These are phyloP conservation scores for Theristicus caerulescens DNA, from an alignment of 2,113 vertebrate species.

Conservation along the genomic window DNA sequence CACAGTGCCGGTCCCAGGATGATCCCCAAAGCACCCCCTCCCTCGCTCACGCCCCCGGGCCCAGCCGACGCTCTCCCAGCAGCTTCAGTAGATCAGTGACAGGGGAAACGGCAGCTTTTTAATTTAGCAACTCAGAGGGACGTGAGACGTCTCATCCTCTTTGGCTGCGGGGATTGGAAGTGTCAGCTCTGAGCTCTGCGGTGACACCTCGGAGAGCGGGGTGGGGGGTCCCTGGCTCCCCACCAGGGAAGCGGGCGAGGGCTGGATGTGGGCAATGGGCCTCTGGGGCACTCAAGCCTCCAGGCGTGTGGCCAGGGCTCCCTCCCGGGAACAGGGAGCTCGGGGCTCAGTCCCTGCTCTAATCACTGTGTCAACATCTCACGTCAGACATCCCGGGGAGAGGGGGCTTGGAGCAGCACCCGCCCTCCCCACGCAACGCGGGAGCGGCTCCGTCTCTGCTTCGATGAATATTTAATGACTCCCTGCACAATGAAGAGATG, in stretches of 20 bases:
- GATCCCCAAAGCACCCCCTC: background rate
- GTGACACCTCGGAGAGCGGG: background rate
- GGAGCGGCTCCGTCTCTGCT: background rate
- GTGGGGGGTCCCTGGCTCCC: background rate
- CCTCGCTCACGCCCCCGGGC: fast-evolving
- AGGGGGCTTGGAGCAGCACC: background rate
- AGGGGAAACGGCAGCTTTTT: background rate
- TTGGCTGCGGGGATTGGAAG: background rate
- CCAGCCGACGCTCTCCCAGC: background rate
- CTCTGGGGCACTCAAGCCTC: background rate
- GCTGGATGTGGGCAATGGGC: background rate
- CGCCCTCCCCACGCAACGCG: fast-evolving
- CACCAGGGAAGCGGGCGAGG: fast-evolving
- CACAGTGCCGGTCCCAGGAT: background rate
- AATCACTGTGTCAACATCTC: slow-evolving; percentile 33
- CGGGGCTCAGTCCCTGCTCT: background rate
- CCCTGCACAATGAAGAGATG: background rate
- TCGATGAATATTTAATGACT: slow-evolving; percentile 50
- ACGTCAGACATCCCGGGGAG: background rate
- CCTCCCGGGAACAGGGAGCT: background rate
- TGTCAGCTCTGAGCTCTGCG: background rate
- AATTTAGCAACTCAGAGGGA: background rate
- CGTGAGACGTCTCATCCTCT: background rate
- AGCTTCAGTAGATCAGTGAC: background rate
- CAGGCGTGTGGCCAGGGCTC: background rate